Evolutionary conservation across 1,140 invertebrate species (phyloP).

Genomic region (Drosophila sulfurigaster): DNA sequence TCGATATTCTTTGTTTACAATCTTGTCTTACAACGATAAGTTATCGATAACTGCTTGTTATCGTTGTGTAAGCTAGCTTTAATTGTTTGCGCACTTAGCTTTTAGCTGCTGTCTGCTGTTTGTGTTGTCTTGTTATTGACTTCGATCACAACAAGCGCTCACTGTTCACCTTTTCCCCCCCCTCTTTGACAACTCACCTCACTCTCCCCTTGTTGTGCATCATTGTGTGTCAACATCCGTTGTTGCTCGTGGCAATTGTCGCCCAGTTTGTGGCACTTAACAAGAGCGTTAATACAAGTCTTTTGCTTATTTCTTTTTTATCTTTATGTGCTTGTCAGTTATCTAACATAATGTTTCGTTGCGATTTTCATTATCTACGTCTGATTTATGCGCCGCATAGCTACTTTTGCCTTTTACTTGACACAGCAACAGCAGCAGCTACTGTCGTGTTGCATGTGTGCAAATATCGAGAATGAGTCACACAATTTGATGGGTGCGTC

Average conservation of each 20-base stretch:
- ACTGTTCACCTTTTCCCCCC: slow-evolving; percentile 34
- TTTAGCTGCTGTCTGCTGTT: slow-evolving; percentile 25
- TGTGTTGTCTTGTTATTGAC: slow-evolving; percentile 14
- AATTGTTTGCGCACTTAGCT: not conserved
- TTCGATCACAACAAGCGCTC: slow-evolving; percentile 25
- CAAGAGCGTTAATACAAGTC: slow-evolving; percentile 50
- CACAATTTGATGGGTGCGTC: slow-evolving; percentile 40
- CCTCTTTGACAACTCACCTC: not conserved
- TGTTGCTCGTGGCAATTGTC: slow-evolving; percentile 8
- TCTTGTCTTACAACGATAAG: too few species aligned
- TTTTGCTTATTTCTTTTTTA: not conserved
- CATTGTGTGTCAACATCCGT: slow-evolving; percentile 55
- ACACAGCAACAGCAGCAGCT: slow-evolving; percentile 28
- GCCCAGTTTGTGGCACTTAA: slow-evolving; percentile 48
- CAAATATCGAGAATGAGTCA: slow-evolving; percentile 41
- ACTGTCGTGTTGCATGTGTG: slow-evolving; percentile 31
- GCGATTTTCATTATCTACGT: slow-evolving; percentile 68
- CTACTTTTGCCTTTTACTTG: slow-evolving; percentile 13
- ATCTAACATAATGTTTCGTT: slow-evolving; percentile 48
- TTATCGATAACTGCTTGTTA: not conserved
- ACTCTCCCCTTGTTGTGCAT: not conserved
- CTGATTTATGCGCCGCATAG: slow-evolving; percentile 61
- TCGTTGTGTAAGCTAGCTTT: not conserved
- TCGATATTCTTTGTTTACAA: too few species aligned
- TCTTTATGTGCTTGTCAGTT: slow-evolving; percentile 49